Evolutionary conservation across 2,113 vertebrate species (phyloP).

Genomic region (Centropristis striata): DNA sequence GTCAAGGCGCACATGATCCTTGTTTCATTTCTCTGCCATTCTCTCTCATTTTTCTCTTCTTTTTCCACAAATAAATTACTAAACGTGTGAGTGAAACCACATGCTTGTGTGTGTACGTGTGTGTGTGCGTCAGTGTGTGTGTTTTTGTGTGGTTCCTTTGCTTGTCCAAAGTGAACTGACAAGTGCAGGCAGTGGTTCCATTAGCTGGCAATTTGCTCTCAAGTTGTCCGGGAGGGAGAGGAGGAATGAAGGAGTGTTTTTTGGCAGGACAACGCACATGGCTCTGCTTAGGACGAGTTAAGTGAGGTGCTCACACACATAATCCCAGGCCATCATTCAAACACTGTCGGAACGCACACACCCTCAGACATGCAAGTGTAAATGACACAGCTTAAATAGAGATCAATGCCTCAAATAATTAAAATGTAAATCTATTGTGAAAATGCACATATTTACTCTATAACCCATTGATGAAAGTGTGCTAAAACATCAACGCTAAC

Average conservation of each 20-base stretch:
- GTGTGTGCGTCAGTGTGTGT: conserved; percentile 1
- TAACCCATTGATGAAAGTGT: conserved; percentile 7
- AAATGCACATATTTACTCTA: conserved; percentile 5
- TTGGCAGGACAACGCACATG: conserved; percentile 86
- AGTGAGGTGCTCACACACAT: conserved; percentile 58
- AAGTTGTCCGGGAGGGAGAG: conserved; percentile 76
- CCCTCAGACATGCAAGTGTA: conserved; percentile 20
- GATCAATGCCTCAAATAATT: conserved; percentile 36
- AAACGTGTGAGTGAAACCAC: conserved; percentile 84
- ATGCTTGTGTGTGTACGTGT: conserved; percentile 65
- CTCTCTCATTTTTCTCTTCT: conserved; percentile 58
- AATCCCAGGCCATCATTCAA: conserved; percentile 61
- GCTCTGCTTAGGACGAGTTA: conserved; percentile 86
- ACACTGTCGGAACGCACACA: conserved; percentile 26
- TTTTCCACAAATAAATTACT: conserved; percentile 77
- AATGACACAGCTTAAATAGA: conserved; percentile 16
- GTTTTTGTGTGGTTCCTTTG: conserved; percentile 48
- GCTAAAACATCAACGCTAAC: conserved; percentile 2
- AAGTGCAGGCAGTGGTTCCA: conserved; percentile 85
- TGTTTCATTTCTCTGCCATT: conserved; percentile 69
- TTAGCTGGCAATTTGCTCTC: conserved; percentile 91
- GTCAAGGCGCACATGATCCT: conserved; percentile 79
- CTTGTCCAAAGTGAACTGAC: conserved; percentile 76
- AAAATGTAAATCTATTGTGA: conserved; percentile 25
- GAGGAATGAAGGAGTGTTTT: conserved; percentile 74